These are phyloP conservation scores for Oncorhynchus tshawytscha DNA, from an alignment of 2,113 vertebrate species.

Conservation along the genomic window DNA sequence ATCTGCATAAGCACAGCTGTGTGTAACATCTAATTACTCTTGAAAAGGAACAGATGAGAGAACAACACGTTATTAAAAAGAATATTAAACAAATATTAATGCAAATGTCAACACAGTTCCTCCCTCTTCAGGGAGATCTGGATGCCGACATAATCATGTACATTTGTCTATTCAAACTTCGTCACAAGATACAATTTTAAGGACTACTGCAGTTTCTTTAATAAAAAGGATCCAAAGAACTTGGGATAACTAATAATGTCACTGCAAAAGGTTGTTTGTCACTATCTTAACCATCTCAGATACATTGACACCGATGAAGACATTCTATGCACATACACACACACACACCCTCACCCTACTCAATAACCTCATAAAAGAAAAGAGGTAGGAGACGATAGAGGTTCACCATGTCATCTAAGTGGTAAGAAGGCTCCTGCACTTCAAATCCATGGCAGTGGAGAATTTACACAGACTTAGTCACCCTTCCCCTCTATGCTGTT, in stretches of 20 bases:
- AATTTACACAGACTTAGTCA: background rate
- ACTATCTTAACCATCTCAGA: background rate
- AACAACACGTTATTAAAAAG: background rate
- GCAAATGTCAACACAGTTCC: background rate
- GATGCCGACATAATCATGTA: background rate
- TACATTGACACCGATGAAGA: too few relatives aligned
- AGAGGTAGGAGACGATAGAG: background rate
- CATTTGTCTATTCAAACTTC: background rate
- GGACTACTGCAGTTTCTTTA: background rate
- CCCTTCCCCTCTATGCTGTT: background rate
- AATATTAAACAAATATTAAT: slow-evolving; percentile 6
- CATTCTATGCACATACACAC: background rate
- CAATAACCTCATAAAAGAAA: background rate
- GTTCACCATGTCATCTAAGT: background rate
- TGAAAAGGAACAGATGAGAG: background rate
- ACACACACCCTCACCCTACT: background rate
- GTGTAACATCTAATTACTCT: background rate
- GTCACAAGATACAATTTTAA: background rate
- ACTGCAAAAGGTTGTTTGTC: background rate
- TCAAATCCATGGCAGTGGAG: too few relatives aligned
- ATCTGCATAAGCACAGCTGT: background rate
- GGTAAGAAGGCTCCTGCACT: background rate
- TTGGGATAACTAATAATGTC: background rate
- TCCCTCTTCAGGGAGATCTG: background rate
- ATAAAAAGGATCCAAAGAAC: background rate